Conservation (phyloP, 2,888 invertebrate species). For the Bursaphelenchus okinawaensis region DNA sequence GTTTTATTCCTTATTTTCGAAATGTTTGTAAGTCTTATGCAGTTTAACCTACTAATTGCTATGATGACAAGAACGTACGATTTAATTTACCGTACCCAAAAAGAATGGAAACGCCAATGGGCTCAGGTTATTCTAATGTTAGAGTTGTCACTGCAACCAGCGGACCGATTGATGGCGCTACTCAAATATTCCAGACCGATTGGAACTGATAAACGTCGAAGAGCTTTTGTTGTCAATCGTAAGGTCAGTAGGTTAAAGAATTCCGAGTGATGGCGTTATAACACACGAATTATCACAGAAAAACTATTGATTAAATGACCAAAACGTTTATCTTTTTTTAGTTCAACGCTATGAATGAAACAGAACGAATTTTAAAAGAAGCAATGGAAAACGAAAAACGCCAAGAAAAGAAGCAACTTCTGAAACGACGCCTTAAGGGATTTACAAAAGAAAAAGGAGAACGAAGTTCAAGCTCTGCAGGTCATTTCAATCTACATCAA, state of each 20-base stretch:
- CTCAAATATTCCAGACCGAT: constrained; percentile 85
- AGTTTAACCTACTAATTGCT: constrained; percentile 96
- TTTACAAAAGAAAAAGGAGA: not conserved
- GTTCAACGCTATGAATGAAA: constrained; percentile 21
- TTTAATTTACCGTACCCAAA: constrained; percentile 89
- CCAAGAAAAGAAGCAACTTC: constrained; percentile 29
- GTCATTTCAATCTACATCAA: not conserved
- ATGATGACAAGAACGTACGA: constrained; percentile 99
- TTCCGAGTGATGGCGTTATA: not conserved
- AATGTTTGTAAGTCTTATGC: constrained; percentile 86
- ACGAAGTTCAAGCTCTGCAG: not conserved
- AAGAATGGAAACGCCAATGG: constrained; percentile 89
- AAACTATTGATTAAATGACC: not conserved
- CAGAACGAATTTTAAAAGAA: constrained; percentile 28
- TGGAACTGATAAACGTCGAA: constrained; percentile 49
- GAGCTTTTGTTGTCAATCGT: constrained; percentile 53
- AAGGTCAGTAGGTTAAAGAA: constrained; percentile 21
- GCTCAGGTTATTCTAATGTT: constrained; percentile 93
- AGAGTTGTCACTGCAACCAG: constrained; percentile 88
- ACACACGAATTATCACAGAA: not conserved
- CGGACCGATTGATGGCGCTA: constrained; percentile 76
- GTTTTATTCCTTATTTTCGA: constrained; percentile 87
- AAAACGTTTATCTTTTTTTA: constrained; percentile 2
- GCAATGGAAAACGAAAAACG: constrained; percentile 24
- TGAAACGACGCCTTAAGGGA: constrained; percentile 29